phyloP scores from a whole-genome alignment of 2,113 vertebrate species.

The Indicator indicator region DNA sequence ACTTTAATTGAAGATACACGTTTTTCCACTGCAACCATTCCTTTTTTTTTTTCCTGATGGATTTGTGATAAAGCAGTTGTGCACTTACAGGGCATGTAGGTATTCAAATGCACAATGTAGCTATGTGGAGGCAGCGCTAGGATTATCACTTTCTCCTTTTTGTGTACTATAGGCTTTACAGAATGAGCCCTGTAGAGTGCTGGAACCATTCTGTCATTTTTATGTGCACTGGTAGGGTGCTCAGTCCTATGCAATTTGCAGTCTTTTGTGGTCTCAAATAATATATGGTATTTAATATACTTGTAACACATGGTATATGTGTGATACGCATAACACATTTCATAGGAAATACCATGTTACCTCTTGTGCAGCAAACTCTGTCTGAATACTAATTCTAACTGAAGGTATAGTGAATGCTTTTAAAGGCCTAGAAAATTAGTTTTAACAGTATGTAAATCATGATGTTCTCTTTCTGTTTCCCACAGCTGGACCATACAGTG shows the following conservation, averaged over 20 bases:
- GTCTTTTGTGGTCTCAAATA: background rate
- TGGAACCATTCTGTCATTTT: background rate
- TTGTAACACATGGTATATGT: background rate
- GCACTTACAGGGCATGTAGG: accelerated
- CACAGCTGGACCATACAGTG: constrained; percentile 94
- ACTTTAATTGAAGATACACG: accelerated
- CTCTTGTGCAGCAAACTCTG: background rate
- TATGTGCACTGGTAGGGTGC: background rate
- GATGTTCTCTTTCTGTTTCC: constrained; percentile 8
- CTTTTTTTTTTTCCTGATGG: background rate
- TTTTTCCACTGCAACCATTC: background rate
- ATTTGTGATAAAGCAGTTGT: background rate
- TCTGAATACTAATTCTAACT: constrained; percentile 15
- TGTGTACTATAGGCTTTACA: background rate
- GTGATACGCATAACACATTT: background rate
- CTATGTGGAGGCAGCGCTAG: background rate
- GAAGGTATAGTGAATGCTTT: background rate
- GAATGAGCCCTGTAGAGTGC: background rate
- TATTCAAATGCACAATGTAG: background rate
- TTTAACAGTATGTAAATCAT: background rate
- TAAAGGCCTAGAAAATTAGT: background rate
- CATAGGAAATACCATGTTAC: background rate
- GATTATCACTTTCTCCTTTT: background rate
- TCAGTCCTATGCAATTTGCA: background rate
- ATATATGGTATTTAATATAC: background rate